Evolutionary conservation across 2,888 invertebrate genomes (phyloP).

Genomic region (Octodonta nipae): DNA sequence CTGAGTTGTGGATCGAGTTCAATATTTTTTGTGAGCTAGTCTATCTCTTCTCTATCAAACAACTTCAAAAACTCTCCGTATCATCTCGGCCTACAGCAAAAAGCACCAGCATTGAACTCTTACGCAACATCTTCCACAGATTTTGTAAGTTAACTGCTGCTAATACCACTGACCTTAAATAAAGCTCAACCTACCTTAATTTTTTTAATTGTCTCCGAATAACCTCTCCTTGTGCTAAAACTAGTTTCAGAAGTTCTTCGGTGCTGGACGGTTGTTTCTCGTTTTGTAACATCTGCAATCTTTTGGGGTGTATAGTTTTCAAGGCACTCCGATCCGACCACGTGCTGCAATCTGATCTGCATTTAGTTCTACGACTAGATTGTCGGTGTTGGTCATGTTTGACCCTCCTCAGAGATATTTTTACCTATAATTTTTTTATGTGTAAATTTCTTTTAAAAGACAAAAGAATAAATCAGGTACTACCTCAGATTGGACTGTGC

Average conservation of each 20-base stretch:
- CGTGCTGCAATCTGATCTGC: constrained; percentile 31
- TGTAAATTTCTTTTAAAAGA: background rate
- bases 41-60: no score
- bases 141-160: no score
- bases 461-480: constrained; percentile 13
- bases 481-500: constrained; percentile 53
- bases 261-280: constrained; percentile 35
- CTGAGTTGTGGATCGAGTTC: no score
- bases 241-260: constrained; percentile 41
- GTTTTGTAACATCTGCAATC: constrained; percentile 31
- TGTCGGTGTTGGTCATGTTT: constrained; percentile 27
- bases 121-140: no score
- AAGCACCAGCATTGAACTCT: no score
- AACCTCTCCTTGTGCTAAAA: constrained; percentile 47
- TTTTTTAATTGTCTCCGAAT: constrained; percentile 38
- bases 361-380: constrained; percentile 28
- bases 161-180: no score
- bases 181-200: constrained; percentile 32
- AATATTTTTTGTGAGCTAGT: no score
- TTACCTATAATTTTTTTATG: constrained; percentile 31
- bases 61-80: no score
- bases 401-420: constrained; percentile 34
- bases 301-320: constrained; percentile 36
- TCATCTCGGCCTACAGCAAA: no score
- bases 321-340: constrained; percentile 30